These are phyloP conservation scores for Pogonus chalceus DNA, from an alignment of 1,140 invertebrate genomes.

Conservation along the genomic window DNA sequence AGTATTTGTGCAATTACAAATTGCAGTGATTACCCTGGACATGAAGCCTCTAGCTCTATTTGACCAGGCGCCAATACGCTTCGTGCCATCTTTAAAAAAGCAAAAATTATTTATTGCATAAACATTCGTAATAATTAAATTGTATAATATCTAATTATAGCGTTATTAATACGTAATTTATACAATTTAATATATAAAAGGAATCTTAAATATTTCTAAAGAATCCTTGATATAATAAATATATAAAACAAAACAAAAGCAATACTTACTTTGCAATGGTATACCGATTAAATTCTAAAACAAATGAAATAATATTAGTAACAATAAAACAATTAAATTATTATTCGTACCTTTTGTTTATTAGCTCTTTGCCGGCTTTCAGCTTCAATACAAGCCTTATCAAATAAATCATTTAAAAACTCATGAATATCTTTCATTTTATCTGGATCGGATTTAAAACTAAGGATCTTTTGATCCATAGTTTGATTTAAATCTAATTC, in stretches of 20 bases:
- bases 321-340: not conserved
- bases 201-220: too few relatives aligned
- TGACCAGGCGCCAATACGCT: not conserved
- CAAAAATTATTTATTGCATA: not conserved
- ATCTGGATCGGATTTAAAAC: not conserved
- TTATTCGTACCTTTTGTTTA: not conserved
- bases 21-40: not conserved
- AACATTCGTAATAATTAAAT: too few relatives aligned
- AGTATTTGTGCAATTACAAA: slow-evolving; percentile 1
- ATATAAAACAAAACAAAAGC: too few relatives aligned
- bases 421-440: slow-evolving; percentile 2
- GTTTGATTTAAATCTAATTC: not conserved
- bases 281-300: not conserved
- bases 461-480: not conserved
- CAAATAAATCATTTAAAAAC: not conserved
- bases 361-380: not conserved
- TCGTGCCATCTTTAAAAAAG: not conserved
- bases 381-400: not conserved
- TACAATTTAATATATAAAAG: too few relatives aligned
- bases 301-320: not conserved
- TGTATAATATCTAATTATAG: too few relatives aligned
- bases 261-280: slow-evolving; percentile 4
- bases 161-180: too few relatives aligned
- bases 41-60: not conserved
- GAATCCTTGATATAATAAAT: too few relatives aligned